Evolutionary conservation across 1,140 invertebrate species (phyloP).

Genomic region (Marisa cornuarietis): DNA sequence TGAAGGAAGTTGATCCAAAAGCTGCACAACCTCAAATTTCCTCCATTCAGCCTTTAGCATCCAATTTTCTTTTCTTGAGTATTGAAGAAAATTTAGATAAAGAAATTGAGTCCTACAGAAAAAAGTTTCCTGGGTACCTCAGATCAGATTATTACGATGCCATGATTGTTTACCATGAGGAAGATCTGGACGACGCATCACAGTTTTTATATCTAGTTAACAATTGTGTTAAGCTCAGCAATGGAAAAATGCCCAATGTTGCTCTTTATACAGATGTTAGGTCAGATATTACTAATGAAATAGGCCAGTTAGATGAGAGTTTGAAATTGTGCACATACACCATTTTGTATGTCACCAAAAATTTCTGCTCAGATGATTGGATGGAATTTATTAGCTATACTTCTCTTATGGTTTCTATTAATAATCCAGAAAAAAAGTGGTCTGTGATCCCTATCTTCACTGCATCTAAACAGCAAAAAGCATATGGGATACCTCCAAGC

Average conservation of each 20-base stretch:
- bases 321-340: constrained; percentile 3
- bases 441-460: constrained; percentile 14
- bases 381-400: background rate
- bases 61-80: no score
- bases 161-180: constrained; percentile 4
- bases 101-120: background rate
- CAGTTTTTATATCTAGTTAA: background rate
- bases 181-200: background rate
- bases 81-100: background rate
- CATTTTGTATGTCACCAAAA: constrained; percentile 4
- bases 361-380: constrained; percentile 1
- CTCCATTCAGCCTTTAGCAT: no score
- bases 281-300: background rate
- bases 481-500: background rate
- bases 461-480: background rate
- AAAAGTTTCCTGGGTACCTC: background rate
- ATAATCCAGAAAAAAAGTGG: background rate
- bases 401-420: background rate
- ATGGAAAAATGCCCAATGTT: background rate
- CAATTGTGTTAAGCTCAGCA: background rate
- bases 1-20: no score
- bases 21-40: no score
- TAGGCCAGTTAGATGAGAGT: background rate
- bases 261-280: constrained; percentile 5
- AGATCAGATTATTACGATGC: constrained; percentile 9